Evolutionary conservation across 2,797 vertebrate genomes (phyloP).

Genomic region (Gobio occitaniae): DNA sequence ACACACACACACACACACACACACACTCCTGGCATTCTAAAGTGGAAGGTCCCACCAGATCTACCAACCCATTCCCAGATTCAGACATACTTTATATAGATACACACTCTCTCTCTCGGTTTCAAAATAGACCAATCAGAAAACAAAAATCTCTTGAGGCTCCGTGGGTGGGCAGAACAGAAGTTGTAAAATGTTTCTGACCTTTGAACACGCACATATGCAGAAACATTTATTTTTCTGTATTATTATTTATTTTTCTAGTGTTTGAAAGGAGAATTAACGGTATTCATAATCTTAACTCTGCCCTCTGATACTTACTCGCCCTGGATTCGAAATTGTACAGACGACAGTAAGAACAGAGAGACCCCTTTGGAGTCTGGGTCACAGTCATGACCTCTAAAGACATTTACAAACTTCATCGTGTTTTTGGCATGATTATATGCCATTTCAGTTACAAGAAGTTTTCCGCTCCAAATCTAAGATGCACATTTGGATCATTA

Average conservation of each 20-base stretch:
- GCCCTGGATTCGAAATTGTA: not conserved
- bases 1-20: no score
- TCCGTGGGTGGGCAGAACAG: constrained; percentile 33
- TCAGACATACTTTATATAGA: constrained; percentile 30
- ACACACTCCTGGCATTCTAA: constrained; percentile 52
- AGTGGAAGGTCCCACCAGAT: constrained; percentile 33
- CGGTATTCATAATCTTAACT: constrained; percentile 1
- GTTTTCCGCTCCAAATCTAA: constrained; percentile 46
- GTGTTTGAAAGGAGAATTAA: not conserved
- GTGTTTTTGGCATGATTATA: constrained; percentile 5
- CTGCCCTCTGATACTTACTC: not conserved
- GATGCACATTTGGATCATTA: constrained; percentile 83
- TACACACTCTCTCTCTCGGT: not conserved
- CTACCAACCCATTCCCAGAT: constrained; percentile 37
- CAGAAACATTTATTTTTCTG: constrained; percentile 1
- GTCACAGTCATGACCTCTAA: constrained; percentile 12
- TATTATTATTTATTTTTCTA: not conserved
- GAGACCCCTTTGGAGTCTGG: not conserved
- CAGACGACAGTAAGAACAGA: not conserved
- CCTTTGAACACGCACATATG: constrained; percentile 15
- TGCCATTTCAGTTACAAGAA: not conserved
- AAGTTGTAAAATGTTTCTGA: constrained; percentile 30
- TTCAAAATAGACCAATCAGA: constrained; percentile 25
- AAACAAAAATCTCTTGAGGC: constrained; percentile 21
- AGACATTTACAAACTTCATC: not conserved